Percentiles rank a stretch among this genome's conserved stretches.
Evolutionary conservation across 2,888 invertebrate species (phyloP).

Genomic region (Dryadula phaetusa): DNA sequence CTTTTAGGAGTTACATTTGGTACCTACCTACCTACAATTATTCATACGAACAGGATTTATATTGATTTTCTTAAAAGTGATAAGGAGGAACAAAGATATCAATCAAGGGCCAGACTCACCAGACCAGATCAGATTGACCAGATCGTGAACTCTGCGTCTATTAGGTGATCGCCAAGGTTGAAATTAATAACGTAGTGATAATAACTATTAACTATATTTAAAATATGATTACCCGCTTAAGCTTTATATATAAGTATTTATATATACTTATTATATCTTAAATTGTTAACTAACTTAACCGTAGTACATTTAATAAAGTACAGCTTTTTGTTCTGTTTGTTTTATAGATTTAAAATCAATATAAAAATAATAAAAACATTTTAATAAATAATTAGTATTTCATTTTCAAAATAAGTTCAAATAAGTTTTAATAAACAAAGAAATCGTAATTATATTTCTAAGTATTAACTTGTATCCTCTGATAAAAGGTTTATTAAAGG

Average conservation of each 20-base stretch:
- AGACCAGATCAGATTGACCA: too few species aligned
- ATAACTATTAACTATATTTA: background rate
- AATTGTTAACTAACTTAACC: too few species aligned
- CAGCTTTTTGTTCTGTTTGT: too few species aligned
- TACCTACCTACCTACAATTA: background rate
- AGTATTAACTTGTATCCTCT: slow-evolving; percentile 5
- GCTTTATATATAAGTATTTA: background rate
- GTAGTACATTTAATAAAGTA: too few species aligned
- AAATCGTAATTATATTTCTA: background rate
- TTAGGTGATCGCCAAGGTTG: background rate
- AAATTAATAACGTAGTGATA: slow-evolving; percentile 13
- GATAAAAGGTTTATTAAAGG: slow-evolving; percentile 22
- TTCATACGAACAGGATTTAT: background rate
- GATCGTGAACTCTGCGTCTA: background rate
- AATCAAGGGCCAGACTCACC: background rate
- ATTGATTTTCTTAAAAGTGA: too few species aligned
- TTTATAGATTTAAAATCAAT: too few species aligned
- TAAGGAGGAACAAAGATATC: too few species aligned
- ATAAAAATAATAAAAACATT: too few species aligned
- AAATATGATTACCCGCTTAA: background rate
- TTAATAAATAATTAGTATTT: too few species aligned
- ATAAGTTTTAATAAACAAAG: too few species aligned
- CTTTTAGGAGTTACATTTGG: too few species aligned
- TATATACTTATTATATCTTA: background rate
- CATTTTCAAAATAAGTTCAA: too few species aligned